Conservation (phyloP, 37 sponge, comb jelly and placozoan species). For the Diacarnus erythraeanus region DNA sequence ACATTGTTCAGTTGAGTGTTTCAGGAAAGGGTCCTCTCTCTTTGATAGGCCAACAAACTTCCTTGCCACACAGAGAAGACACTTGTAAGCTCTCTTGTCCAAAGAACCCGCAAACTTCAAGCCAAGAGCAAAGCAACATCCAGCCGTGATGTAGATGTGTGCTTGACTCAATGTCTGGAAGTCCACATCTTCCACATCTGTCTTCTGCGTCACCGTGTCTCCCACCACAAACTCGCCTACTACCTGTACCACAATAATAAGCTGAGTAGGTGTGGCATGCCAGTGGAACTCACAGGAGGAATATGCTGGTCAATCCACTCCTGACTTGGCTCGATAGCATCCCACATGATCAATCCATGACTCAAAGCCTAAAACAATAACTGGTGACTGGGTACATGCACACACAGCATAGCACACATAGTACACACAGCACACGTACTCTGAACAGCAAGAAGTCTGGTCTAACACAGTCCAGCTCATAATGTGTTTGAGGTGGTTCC, state of each 20-base stretch:
- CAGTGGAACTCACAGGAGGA: slow-evolving; percentile 58
- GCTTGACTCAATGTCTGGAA: slow-evolving; percentile 58
- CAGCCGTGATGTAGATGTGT: slow-evolving; percentile 66
- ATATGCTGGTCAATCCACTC: slow-evolving; percentile 80
- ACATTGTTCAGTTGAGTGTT: slow-evolving; percentile 58
- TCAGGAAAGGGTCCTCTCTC: slow-evolving; percentile 51
- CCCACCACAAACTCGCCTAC: background rate
- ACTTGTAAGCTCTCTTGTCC: slow-evolving; percentile 52
- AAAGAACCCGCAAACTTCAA: slow-evolving; percentile 84
- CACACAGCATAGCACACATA: background rate
- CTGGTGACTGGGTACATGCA: background rate
- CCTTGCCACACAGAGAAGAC: slow-evolving; percentile 2
- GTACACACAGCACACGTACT: slow-evolving; percentile 21
- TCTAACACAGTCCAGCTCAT: slow-evolving; percentile 63
- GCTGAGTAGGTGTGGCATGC: background rate
- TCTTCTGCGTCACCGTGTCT: background rate
- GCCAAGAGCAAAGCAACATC: slow-evolving; percentile 81
- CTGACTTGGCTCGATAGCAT: slow-evolving; percentile 62
- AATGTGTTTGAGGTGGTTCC: slow-evolving; percentile 60
- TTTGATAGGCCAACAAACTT: background rate
- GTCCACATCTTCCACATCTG: background rate
- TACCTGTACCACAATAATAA: slow-evolving; percentile 10
- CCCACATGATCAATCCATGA: slow-evolving; percentile 84
- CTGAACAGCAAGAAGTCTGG: slow-evolving; percentile 84
- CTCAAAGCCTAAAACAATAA: slow-evolving; percentile 42